These are phyloP conservation scores for Syngnathus rostellatus DNA, from an alignment of 2,797 vertebrate genomes.

Conservation along the genomic window DNA sequence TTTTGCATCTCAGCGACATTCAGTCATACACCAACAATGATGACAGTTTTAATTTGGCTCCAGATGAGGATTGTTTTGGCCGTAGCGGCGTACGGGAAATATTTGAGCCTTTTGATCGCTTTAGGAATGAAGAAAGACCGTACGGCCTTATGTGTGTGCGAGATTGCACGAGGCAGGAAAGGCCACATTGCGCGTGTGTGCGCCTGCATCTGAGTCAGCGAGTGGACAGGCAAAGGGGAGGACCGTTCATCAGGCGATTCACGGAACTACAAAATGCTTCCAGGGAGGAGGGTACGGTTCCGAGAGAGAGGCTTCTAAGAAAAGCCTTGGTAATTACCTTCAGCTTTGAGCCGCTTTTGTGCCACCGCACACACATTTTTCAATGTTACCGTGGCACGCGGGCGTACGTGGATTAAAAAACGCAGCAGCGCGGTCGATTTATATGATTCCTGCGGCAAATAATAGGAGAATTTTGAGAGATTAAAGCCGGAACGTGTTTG, in stretches of 20 bases:
- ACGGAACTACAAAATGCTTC: slow-evolving; percentile 71
- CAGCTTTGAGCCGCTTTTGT: slow-evolving; percentile 66
- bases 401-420: slow-evolving; percentile 20
- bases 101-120: slow-evolving; percentile 21
- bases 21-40: slow-evolving; percentile 3
- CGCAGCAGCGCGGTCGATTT: neutral
- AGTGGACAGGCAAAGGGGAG: slow-evolving; percentile 61
- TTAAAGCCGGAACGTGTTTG: slow-evolving; percentile 14
- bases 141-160: slow-evolving; percentile 29
- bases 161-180: slow-evolving; percentile 35
- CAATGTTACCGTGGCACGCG: slow-evolving; percentile 12
- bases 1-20: neutral
- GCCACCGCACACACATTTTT: slow-evolving; percentile 26
- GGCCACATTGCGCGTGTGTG: slow-evolving; percentile 35
- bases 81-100: neutral
- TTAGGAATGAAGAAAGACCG: slow-evolving; percentile 40
- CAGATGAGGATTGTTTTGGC: slow-evolving; percentile 16
- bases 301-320: slow-evolving; percentile 74
- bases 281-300: slow-evolving; percentile 70
- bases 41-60: neutral
- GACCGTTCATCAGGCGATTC: slow-evolving; percentile 68
- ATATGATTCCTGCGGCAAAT: slow-evolving; percentile 13
- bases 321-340: slow-evolving; percentile 77
- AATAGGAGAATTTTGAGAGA: slow-evolving; percentile 18
- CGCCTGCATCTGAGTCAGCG: slow-evolving; percentile 59